Percentiles rank a stretch among this genome's conserved stretches.
phyloP scores from a whole-genome alignment of 1,140 invertebrate species.

The Ceratina japonica region DNA sequence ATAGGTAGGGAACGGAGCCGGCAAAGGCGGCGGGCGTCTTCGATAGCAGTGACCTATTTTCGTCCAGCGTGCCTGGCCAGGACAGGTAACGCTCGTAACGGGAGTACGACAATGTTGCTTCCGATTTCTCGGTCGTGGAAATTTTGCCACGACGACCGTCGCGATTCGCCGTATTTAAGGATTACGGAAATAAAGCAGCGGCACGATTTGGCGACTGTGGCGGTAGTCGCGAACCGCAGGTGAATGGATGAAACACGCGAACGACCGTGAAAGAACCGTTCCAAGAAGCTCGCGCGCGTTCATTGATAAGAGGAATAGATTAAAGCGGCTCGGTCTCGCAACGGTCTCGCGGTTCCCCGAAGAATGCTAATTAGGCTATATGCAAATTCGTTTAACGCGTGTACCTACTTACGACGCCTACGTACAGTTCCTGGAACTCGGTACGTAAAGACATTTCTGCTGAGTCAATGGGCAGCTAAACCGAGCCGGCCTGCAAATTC shows the following conservation, averaged over 20 bases:
- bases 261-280: slow-evolving; percentile 47
- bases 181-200: neutral
- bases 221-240: neutral
- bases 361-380: slow-evolving; percentile 46
- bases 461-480: slow-evolving; percentile 1
- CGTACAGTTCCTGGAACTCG: slow-evolving; percentile 35
- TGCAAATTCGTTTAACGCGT: slow-evolving; percentile 38
- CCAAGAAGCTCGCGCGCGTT: slow-evolving; percentile 46
- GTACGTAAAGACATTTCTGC: neutral
- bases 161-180: too few species aligned
- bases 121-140: too few species aligned
- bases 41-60: neutral
- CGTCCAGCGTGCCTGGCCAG: too few species aligned
- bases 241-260: slow-evolving; percentile 55
- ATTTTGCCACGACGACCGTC: too few species aligned
- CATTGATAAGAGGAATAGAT: slow-evolving; percentile 53
- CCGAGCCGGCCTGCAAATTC: neutral
- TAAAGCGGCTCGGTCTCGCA: slow-evolving; percentile 7
- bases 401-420: too few species aligned
- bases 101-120: too few species aligned
- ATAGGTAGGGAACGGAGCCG: neutral
- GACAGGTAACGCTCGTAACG: neutral
- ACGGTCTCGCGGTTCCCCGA: slow-evolving; percentile 38
- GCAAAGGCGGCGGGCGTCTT: neutral
- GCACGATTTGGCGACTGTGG: slow-evolving; percentile 20